Evolutionary conservation across 1,140 invertebrate species (phyloP).

Genomic region (Drosophila varians): DNA sequence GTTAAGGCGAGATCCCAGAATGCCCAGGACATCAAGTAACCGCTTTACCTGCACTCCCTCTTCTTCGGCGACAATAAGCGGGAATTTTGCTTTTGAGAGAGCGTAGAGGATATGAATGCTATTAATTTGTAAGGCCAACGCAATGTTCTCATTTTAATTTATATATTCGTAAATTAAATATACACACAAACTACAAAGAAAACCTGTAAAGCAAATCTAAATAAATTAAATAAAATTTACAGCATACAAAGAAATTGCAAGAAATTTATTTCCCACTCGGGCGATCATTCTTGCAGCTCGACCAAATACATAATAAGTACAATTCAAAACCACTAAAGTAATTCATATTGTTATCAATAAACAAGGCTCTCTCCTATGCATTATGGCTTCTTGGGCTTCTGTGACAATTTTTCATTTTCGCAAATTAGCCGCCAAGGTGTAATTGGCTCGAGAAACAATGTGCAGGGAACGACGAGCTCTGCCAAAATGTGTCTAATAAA

Average conservation of each 20-base stretch:
- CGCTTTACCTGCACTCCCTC: conserved; percentile 47
- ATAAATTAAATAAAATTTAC: conserved; percentile 76
- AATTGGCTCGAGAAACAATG: conserved; percentile 25
- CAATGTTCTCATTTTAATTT: conserved; percentile 83
- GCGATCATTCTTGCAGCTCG: neutral
- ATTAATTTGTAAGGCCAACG: conserved; percentile 81
- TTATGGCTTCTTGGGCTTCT: neutral
- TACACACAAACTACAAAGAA: conserved; percentile 56
- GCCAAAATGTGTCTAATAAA: conserved; percentile 59
- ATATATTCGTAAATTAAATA: conserved; percentile 66
- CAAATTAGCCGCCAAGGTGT: conserved; percentile 11
- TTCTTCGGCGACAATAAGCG: neutral
- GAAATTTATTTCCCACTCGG: neutral
- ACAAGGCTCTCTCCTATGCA: neutral
- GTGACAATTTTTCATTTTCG: neutral
- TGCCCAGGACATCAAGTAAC: conserved; percentile 33
- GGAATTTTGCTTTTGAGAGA: conserved; percentile 42
- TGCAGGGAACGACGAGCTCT: conserved; percentile 26
- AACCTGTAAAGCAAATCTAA: conserved; percentile 75
- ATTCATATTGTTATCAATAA: neutral
- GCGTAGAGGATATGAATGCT: conserved; percentile 70
- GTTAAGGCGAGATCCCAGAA: conserved; percentile 43
- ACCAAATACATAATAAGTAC: neutral
- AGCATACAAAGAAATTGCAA: conserved; percentile 37
- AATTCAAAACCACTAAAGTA: neutral